Base-by-base conservation (phyloP, 1,140 invertebrate genomes). In the Papilio aristodemus region DNA sequence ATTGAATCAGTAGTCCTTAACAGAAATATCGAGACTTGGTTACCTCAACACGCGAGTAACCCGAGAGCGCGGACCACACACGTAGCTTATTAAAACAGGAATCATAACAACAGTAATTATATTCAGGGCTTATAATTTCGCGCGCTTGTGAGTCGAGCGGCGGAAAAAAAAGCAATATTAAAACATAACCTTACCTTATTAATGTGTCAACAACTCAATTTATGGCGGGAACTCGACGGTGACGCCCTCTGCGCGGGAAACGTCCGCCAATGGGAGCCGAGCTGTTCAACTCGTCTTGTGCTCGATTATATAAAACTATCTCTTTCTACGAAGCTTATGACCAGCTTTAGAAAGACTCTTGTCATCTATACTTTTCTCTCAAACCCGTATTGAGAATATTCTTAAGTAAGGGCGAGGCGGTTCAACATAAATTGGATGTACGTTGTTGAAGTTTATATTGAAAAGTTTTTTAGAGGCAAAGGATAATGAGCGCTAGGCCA, bases 121-220 rank as follows among this genome's bases (percentile, higher is more conserved):
- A 81, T 80, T 74, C 77, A 75, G 72, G 78, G 74, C 79, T 84
- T 89, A 87, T 87, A 86, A 87, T 89, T 89, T 87, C 79, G 86
- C 86, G 75, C 75, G 81, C 79, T 77, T 69, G 74, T 70, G 69
- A 64, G 66, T 69, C 70, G 59, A 72, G 70, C 67, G 39, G 27
- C 70, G 75, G 75, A 77, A 83, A 84, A 85, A 85, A 84, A 85
- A 82, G 77, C 78, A 82, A 83, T 84, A 86, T 87, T 86, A 89
- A 89, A 89, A 87, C 86, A 86, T 89, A 89, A 89, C 87, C 81
- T 86, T 73, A 79, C 75, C 82, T 89, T 90, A 90, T 90, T 85
- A 87, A 89, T 87, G 85, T 90, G 88, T 87, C 87, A 87, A 89
- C 87, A 89, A 85, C 87, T 89, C 87, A 87, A 89, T 89, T 89